Evolutionary conservation across 2,797 vertebrate species (phyloP).

Genomic region (Peromyscus nudipes): DNA sequence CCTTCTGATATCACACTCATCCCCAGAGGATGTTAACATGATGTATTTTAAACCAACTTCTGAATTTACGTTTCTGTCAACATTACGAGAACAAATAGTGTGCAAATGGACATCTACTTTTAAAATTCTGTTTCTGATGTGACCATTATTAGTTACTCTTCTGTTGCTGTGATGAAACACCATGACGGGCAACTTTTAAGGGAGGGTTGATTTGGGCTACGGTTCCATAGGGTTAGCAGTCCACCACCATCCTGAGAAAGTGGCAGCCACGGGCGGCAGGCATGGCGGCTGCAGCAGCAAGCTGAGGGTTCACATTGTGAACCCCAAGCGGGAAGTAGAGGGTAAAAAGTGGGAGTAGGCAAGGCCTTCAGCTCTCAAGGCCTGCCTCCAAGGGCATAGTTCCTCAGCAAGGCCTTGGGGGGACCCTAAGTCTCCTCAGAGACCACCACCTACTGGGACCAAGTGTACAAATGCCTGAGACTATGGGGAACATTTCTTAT

Average conservation of each 20-base stretch:
- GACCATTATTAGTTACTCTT: background rate
- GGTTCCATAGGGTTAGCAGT: background rate
- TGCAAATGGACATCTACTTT: background rate
- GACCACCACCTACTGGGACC: background rate
- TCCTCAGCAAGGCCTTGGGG: background rate
- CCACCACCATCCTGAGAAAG: too few species aligned
- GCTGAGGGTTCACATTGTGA: background rate
- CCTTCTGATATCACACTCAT: background rate
- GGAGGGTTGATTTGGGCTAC: background rate
- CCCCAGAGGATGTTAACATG: background rate
- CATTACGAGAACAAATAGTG: background rate
- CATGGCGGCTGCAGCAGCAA: background rate
- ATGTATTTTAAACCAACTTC: background rate
- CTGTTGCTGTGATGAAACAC: background rate
- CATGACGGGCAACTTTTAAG: background rate
- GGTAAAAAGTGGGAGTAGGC: background rate
- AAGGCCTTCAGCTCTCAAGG: background rate
- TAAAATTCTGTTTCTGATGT: background rate
- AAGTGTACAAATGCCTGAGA: background rate
- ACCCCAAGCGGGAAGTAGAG: background rate
- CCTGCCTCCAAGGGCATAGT: background rate
- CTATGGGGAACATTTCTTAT: background rate
- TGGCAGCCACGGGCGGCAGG: background rate
- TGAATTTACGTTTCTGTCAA: background rate
- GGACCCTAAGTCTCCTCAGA: background rate